Conservation (phyloP, 2,113 vertebrate species). For the Saccopteryx bilineata region DNA sequence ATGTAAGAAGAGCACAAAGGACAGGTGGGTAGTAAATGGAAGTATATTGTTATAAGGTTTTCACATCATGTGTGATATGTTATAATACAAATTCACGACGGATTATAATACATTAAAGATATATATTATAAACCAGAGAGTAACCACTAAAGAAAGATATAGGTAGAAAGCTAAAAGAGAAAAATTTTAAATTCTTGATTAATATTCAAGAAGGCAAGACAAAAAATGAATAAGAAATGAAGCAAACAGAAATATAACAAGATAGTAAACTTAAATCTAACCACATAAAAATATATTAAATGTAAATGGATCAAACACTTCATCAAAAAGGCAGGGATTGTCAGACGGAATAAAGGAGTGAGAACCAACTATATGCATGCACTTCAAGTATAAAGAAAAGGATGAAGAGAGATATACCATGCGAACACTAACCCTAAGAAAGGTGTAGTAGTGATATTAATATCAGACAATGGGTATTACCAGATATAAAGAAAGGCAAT, state of each 20-base stretch:
- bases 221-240: constrained; percentile 36
- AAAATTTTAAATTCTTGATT: neutral
- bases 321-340: constrained; percentile 40
- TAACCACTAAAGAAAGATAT: constrained; percentile 30
- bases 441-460: neutral
- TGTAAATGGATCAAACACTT: constrained; percentile 48
- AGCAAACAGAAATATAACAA: neutral
- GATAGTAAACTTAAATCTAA: constrained; percentile 27
- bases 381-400: constrained; percentile 11
- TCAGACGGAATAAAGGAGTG: neutral
- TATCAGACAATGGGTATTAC: neutral
- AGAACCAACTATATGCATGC: neutral
- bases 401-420: neutral
- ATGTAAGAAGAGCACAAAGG: neutral
- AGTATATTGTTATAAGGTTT: neutral
- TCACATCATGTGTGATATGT: neutral
- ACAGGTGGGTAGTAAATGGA: neutral
- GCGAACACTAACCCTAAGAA: neutral
- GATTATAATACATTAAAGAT: neutral
- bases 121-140: neutral
- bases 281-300: constrained; percentile 2
- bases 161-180: neutral
- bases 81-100: neutral
- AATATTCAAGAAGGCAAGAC: neutral
- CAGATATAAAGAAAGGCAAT: neutral